These are phyloP conservation scores for Volucella bombylans DNA, from an alignment of 2,888 invertebrate genomes.

Conservation along the genomic window DNA sequence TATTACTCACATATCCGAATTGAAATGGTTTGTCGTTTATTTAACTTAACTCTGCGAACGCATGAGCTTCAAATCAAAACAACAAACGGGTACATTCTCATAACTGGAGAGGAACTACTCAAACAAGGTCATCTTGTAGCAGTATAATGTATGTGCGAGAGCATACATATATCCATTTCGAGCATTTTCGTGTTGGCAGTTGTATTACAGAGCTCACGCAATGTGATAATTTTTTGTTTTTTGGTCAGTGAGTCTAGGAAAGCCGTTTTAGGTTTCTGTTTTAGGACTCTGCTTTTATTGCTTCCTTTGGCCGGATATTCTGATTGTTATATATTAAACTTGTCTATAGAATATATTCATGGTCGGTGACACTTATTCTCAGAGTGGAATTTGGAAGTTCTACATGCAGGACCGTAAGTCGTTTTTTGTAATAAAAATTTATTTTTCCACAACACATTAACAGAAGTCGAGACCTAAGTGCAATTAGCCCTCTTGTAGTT, in stretches of 20 bases:
- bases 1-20: constrained; percentile 19
- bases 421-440: background rate
- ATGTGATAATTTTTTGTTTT: constrained; percentile 54
- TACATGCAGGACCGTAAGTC: too few species aligned
- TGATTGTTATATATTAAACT: constrained; percentile 59
- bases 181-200: constrained; percentile 38
- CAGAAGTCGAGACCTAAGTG: too few species aligned
- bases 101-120: background rate
- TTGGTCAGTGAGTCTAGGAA: background rate
- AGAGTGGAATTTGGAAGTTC: constrained; percentile 12
- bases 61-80: constrained; percentile 9
- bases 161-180: constrained; percentile 25
- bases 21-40: constrained; percentile 1
- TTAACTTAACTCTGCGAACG: constrained; percentile 25
- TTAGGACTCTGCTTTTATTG: constrained; percentile 44
- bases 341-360: constrained; percentile 38
- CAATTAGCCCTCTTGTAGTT: too few species aligned
- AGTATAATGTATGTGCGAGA: constrained; percentile 3
- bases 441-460: too few species aligned
- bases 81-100: background rate
- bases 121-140: constrained; percentile 56
- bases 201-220: constrained; percentile 64
- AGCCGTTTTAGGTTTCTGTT: constrained; percentile 12
- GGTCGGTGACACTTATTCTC: constrained; percentile 8
- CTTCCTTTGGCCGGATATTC: constrained; percentile 33